These are phyloP conservation scores for Natator depressus DNA, from an alignment of 2,113 vertebrate species.

Conservation along the genomic window DNA sequence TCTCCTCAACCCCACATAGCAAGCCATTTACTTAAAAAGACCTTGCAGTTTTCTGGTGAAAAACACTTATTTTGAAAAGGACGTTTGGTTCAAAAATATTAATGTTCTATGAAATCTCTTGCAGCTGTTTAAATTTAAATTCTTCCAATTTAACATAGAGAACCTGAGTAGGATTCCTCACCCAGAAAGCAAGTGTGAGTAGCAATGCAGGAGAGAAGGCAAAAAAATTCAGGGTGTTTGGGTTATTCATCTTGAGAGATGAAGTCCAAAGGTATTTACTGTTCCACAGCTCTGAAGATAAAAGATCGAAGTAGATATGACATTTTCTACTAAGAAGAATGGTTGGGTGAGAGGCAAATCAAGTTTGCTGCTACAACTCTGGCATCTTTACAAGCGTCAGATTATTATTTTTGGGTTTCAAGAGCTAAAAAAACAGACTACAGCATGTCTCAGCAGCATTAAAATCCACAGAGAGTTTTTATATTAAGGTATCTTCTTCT, in stretches of 20 bases:
- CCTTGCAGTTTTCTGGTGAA: neutral
- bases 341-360: neutral
- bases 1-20: neutral
- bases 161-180: neutral
- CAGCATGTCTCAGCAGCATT: neutral
- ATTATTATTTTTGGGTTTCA: neutral
- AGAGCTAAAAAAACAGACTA: neutral
- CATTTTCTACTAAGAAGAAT: neutral
- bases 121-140: neutral
- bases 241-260: conserved; percentile 7
- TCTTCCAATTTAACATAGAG: neutral
- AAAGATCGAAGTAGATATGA: conserved; percentile 22
- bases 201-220: neutral
- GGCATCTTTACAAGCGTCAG: neutral
- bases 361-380: neutral
- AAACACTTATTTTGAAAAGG: neutral
- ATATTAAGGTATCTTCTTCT: neutral
- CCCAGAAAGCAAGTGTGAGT: neutral
- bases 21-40: neutral
- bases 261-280: conserved; percentile 32
- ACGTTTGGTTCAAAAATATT: neutral
- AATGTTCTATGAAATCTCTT: neutral
- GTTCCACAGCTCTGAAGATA: conserved; percentile 7
- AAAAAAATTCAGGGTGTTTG: neutral
- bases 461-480: neutral